Conservation (phyloP, 2,113 vertebrate species). For the Pteronura brasiliensis region DNA sequence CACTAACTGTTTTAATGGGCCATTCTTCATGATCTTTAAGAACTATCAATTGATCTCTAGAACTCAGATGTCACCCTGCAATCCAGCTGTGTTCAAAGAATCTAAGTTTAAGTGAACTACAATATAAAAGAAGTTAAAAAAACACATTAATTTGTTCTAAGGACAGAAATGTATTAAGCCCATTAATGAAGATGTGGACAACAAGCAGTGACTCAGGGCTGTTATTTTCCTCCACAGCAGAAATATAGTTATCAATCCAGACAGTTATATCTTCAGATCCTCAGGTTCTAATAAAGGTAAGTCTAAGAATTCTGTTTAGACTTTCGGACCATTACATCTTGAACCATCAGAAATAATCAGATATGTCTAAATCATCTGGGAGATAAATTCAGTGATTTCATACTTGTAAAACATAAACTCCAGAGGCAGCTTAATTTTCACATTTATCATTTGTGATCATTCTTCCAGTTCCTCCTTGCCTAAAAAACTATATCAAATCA, state of each 20-base stretch:
- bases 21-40: constrained; percentile 81
- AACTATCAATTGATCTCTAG: constrained; percentile 79
- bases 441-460: constrained; percentile 81
- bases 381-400: constrained; percentile 81
- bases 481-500: constrained; percentile 72
- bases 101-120: constrained; percentile 65
- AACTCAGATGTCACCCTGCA: constrained; percentile 64
- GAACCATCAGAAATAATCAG: constrained; percentile 82
- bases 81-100: constrained; percentile 69
- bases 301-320: constrained; percentile 77
- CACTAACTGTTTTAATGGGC: constrained; percentile 80
- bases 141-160: constrained; percentile 74
- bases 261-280: constrained; percentile 65
- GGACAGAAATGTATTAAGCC: constrained; percentile 69
- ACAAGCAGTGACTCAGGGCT: constrained; percentile 54
- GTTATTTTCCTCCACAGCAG: constrained; percentile 73
- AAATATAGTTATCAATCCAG: constrained; percentile 75
- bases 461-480: constrained; percentile 72
- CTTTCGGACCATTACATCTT: constrained; percentile 74
- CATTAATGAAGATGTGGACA: constrained; percentile 73
- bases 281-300: constrained; percentile 77
- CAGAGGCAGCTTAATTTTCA: constrained; percentile 80
- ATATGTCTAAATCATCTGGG: constrained; percentile 80
- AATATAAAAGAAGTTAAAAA: constrained; percentile 59
- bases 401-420: constrained; percentile 78